A percentile compares a stretch with the other conserved stretches of the same genome.
phyloP scores from a whole-genome alignment of 2,888 invertebrate genomes.

The Piscicola geometra region DNA sequence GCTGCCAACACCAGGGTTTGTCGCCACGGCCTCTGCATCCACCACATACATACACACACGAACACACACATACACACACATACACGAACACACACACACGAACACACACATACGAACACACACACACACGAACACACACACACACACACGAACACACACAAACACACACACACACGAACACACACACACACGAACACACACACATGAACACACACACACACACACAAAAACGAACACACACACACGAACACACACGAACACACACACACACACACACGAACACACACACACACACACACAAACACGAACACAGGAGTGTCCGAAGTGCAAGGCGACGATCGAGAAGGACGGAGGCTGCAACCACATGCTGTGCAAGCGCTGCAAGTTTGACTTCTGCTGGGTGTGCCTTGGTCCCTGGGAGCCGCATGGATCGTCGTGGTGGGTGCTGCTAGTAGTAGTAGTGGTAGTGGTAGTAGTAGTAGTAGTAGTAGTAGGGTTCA shows the following conservation, averaged over 20 bases:
- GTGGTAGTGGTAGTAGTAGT: background rate
- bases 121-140: too few species aligned
- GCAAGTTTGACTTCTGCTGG: slow-evolving; percentile 98
- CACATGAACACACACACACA: background rate
- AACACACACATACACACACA: slow-evolving; percentile 43
- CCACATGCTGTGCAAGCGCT: slow-evolving; percentile 99
- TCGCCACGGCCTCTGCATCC: too few species aligned
- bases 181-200: background rate
- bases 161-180: too few species aligned
- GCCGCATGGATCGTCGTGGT: slow-evolving; percentile 93
- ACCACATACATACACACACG: too few species aligned
- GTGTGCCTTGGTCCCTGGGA: slow-evolving; percentile 98
- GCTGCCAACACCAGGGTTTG: slow-evolving; percentile 95
- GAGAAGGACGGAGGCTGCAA: slow-evolving; percentile 90
- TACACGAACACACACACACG: slow-evolving; percentile 45
- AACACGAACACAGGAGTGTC: slow-evolving; percentile 72
- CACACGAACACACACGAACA: background rate
- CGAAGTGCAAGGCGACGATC: slow-evolving; percentile 81
- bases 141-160: slow-evolving; percentile 45
- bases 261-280: too few species aligned
- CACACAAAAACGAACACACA: background rate
- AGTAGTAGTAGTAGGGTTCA: background rate
- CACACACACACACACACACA: slow-evolving; percentile 44
- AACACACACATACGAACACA: slow-evolving; percentile 44
- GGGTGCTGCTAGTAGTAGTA: background rate